Percentiles rank a stretch among this genome's conserved stretches.
Conservation (phyloP, 2,113 vertebrate genomes). For the Caloenas nicobarica region DNA sequence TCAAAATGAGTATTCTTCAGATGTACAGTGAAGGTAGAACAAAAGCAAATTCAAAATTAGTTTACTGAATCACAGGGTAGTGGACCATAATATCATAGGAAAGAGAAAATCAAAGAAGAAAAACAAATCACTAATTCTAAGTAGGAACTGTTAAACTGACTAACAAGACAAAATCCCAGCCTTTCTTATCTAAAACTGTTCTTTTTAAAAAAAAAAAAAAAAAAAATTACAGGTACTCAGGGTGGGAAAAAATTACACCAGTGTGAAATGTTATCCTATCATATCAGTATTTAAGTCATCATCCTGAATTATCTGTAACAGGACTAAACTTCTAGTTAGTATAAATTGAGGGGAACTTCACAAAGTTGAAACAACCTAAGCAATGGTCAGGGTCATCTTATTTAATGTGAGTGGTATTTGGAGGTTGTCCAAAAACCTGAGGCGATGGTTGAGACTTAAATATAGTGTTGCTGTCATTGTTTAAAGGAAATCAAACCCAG, state of each 20-base stretch:
- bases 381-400: not conserved
- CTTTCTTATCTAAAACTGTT: not conserved
- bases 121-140: not conserved
- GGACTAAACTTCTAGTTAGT: not conserved
- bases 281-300: not conserved
- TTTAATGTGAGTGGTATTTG: slow-evolving; percentile 14
- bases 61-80: not conserved
- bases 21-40: not conserved
- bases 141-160: not conserved
- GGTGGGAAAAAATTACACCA: not conserved
- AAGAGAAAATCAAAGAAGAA: not conserved
- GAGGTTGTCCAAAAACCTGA: not conserved
- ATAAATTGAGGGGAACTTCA: not conserved
- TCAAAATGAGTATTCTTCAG: not conserved
- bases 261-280: not conserved
- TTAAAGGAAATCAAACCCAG: slow-evolving; percentile 16
- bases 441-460: not conserved
- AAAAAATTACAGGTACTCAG: not conserved
- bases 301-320: not conserved
- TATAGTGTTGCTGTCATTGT: not conserved
- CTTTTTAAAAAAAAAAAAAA: no score
- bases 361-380: not conserved
- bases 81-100: not conserved
- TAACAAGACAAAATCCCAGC: not conserved
- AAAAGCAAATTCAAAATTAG: not conserved